Percentiles rank a stretch among this genome's conserved stretches.
phyloP scores from a whole-genome alignment of 2,888 invertebrate species.

The Orchesellides sinensis region DNA sequence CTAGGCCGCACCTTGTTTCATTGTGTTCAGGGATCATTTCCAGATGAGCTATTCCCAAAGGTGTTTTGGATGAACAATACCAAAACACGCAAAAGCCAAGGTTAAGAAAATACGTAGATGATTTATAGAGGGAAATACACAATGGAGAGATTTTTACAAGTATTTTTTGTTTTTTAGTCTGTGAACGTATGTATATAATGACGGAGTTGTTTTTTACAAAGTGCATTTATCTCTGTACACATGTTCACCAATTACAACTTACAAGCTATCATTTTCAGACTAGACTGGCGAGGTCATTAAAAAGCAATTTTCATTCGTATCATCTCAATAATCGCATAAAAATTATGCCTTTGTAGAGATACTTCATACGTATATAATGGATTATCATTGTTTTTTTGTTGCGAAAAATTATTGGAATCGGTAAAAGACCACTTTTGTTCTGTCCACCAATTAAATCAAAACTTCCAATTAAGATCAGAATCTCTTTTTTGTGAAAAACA shows the following conservation, averaged over 20 bases:
- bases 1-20: background rate
- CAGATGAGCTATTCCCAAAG: constrained; percentile 52
- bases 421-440: constrained; percentile 10
- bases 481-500: constrained; percentile 39
- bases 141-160: no score
- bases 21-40: constrained; percentile 13
- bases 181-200: no score
- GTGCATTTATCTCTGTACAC: background rate
- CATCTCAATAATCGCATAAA: constrained; percentile 17
- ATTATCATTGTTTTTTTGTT: background rate
- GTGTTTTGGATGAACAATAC: no score
- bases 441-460: constrained; percentile 48
- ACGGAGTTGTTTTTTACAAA: background rate
- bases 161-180: no score
- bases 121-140: no score
- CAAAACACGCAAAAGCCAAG: no score
- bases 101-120: no score
- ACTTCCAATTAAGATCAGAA: constrained; percentile 58
- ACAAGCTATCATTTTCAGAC: background rate
- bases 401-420: background rate
- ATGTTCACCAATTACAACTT: background rate
- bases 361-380: background rate
- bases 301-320: constrained; percentile 41
- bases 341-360: background rate
- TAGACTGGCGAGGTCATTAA: constrained; percentile 21